Evolutionary conservation across 1,140 invertebrate species (phyloP), one percentile per base, ranked within the genome.

Genomic region (Micrasema minimum): DNA sequence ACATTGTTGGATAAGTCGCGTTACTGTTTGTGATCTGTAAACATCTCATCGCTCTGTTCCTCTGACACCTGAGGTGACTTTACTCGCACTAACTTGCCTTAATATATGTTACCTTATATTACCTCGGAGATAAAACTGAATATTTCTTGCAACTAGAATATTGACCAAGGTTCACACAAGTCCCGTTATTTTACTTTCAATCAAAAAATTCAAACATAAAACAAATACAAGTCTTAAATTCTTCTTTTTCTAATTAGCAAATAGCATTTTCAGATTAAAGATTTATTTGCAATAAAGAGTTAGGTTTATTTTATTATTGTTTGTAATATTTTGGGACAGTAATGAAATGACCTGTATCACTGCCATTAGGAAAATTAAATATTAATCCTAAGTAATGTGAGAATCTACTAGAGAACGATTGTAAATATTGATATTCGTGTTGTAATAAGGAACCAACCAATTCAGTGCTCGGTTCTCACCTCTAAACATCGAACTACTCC

Each of bases 11-110:
- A 31, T 68, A 59, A 68, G 51, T 57, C 50, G 43, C 48, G 41
- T 46, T 68, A 68, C 66, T 57, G 66, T 68, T 57, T 68, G 51
- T 68, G 51, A 68, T 55, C 48, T 57, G 65, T 67, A 67, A 16
- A 31, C 50, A 62, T 62, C 59, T 62, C 59, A 62, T 62, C n/a
- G 45, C 38, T 45, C 43, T 62, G 23, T 23, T 59, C 37, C 43
- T 31, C 59, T 45, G 41, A 59, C 53, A 59, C 26, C 66, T 46
- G 53, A 53, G 50, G 38, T 46, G 46, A 18, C 20, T 43, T 41
- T 20, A 31, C 20, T 41, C 57, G 4, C 20, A 51, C 20, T 2
- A 20, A 31, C 51, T 53, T 53, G 51, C 51, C 51, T 53, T 53
- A 53, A 23, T 31, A 46, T 3, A 46, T 6, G 14, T n/a, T 46